Conservation (phyloP, 2,888 invertebrate genomes). For the Leptothorax acervorum region DNA sequence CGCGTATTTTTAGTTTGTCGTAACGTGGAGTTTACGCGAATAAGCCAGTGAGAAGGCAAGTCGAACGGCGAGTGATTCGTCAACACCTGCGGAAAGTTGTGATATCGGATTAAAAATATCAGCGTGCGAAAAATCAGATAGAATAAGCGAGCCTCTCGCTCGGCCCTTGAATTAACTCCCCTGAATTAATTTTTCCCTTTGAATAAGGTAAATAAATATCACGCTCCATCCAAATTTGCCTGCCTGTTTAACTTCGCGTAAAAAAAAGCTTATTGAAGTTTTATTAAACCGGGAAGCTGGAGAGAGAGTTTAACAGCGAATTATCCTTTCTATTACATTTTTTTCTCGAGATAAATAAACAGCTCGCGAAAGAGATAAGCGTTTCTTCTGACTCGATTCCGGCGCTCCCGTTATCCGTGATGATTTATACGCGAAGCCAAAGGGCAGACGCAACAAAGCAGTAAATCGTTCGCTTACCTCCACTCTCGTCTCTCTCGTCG, state of each 20-base stretch:
- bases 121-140: not conserved
- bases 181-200: constrained; percentile 13
- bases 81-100: not conserved
- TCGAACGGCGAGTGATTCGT: not conserved
- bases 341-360: not conserved
- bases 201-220: not conserved
- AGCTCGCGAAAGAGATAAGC: not conserved
- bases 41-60: not conserved
- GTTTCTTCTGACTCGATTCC: not conserved
- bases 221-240: not conserved
- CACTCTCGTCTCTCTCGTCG: not conserved
- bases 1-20: not conserved
- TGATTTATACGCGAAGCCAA: not conserved
- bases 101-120: constrained; percentile 25
- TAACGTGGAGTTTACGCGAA: no score
- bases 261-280: not conserved
- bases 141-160: not conserved
- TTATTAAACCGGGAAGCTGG: not conserved
- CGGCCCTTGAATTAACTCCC: not conserved
- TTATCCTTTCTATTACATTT: not conserved
- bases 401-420: not conserved
- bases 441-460: not conserved
- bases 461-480: constrained; percentile 33
- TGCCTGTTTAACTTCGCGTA: not conserved
- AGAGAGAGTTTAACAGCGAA: not conserved